These are phyloP conservation scores for Axis porcinus DNA, from an alignment of 2,113 vertebrate species.

Conservation along the genomic window DNA sequence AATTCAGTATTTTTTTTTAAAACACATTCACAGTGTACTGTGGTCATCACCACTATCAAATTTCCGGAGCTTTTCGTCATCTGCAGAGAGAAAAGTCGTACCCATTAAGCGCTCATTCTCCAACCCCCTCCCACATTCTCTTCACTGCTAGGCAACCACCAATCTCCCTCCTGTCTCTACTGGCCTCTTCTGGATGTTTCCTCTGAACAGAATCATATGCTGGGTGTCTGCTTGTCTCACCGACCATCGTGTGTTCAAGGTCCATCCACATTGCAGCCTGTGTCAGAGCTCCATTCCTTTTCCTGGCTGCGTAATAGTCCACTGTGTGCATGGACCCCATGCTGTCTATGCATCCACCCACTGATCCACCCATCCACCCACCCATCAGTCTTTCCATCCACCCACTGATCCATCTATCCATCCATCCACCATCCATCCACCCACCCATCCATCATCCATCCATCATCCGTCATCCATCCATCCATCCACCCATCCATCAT, in stretches of 20 bases:
- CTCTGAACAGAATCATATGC: accelerated
- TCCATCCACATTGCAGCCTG: accelerated
- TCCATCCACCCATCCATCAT: too few relatives aligned
- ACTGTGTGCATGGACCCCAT: accelerated
- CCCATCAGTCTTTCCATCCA: too few relatives aligned
- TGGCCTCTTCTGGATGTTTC: accelerated
- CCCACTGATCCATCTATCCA: too few relatives aligned
- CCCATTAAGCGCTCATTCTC: accelerated
- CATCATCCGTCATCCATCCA: too few relatives aligned
- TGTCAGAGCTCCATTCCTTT: accelerated
- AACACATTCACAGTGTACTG: accelerated
- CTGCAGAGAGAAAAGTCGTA: accelerated
- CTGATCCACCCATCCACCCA: not conserved
- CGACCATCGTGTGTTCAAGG: accelerated
- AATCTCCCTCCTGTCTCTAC: accelerated
- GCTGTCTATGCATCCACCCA: not conserved
- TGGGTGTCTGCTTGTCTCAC: accelerated
- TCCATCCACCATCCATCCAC: accelerated
- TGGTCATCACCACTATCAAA: accelerated
- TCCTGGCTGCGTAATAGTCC: not conserved
- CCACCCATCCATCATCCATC: not conserved
- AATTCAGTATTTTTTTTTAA: not conserved
- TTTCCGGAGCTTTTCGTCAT: accelerated
- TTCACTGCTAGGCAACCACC: accelerated
- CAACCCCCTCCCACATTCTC: accelerated